Evolutionary conservation across 2,113 vertebrate species (phyloP).

Genomic region (Henicopernis longicauda): DNA sequence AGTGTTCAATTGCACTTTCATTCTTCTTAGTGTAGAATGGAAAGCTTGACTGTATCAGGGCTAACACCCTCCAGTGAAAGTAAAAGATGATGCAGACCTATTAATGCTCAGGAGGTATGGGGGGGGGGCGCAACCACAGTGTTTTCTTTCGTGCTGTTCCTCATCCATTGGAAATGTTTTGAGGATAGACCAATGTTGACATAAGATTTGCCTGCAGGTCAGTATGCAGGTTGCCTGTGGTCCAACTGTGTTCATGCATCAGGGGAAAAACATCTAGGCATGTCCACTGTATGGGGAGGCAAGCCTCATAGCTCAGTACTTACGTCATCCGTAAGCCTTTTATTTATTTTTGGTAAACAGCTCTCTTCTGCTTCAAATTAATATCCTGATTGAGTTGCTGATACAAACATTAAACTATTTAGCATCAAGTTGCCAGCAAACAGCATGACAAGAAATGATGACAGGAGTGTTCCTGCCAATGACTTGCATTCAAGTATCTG

Average conservation of each 20-base stretch:
- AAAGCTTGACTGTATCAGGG: background rate
- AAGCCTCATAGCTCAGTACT: background rate
- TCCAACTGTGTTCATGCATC: conserved; percentile 25
- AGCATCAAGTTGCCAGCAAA: background rate
- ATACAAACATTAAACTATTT: conserved; percentile 11
- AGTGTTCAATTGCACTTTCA: background rate
- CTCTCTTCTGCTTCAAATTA: conserved; percentile 43
- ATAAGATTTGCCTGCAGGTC: background rate
- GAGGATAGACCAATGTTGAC: background rate
- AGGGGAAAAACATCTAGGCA: conserved; percentile 3
- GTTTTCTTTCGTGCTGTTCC: conserved; percentile 4
- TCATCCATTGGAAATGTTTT: background rate
- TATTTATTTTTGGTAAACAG: conserved; percentile 49
- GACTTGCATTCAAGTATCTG: background rate
- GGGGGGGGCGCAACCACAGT: background rate
- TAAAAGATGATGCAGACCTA: background rate
- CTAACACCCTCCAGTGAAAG: background rate
- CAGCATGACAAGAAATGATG: background rate
- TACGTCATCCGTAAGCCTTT: background rate
- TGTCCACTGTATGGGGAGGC: background rate
- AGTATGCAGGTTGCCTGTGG: background rate
- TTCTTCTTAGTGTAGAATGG: background rate
- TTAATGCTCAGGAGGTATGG: background rate
- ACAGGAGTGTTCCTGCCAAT: background rate
- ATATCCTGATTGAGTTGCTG: background rate